Evolutionary conservation across 2,113 vertebrate species (phyloP).

Genomic region (Nesogale talazaci): DNA sequence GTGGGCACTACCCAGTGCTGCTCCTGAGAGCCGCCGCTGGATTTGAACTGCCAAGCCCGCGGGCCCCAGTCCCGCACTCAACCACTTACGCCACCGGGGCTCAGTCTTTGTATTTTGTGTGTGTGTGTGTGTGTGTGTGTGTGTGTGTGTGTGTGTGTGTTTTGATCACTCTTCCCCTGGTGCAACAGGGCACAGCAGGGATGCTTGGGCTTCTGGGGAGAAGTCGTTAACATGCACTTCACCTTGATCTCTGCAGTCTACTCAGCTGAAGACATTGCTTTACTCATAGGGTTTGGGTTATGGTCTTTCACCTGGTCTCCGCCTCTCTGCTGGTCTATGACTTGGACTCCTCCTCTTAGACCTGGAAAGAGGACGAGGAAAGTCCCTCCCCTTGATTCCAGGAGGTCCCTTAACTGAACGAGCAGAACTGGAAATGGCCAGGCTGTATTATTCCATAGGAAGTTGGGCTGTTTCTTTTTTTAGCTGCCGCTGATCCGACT

Average conservation of each 20-base stretch:
- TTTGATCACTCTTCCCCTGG: too few species aligned
- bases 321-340: not conserved
- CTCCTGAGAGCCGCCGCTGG: too few species aligned
- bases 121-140: too few species aligned
- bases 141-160: too few species aligned
- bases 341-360: not conserved
- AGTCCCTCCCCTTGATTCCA: not conserved
- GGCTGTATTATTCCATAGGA: not conserved
- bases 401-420: not conserved
- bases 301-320: not conserved
- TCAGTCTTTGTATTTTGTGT: too few species aligned
- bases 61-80: too few species aligned
- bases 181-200: too few species aligned
- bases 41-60: too few species aligned
- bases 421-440: not conserved
- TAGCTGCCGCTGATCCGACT: too few species aligned
- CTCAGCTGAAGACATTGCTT: not conserved
- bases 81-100: too few species aligned
- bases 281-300: not conserved
- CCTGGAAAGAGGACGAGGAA: not conserved
- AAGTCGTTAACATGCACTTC: not conserved
- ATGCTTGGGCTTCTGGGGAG: not conserved
- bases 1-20: too few species aligned
- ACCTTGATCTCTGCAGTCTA: not conserved
- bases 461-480: not conserved